Percentiles rank a stretch among this genome's conserved stretches.
phyloP scores from a whole-genome alignment of 1,140 invertebrate species.

The Heterodera carotae region DNA sequence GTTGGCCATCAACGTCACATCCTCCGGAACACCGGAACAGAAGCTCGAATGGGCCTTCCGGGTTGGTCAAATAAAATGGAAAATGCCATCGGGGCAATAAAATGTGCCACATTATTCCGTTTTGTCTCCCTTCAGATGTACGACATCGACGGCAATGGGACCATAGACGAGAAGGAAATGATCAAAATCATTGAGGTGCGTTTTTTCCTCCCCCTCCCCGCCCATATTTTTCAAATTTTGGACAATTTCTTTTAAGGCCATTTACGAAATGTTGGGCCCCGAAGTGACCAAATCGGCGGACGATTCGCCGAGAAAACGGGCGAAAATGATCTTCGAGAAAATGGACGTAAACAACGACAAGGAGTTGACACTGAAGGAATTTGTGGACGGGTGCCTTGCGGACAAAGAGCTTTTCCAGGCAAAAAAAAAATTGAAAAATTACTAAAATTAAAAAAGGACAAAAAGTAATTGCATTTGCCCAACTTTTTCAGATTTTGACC shows the following conservation, averaged over 20 bases:
- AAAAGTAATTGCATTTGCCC: neutral
- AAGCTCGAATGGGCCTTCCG: conserved; percentile 97
- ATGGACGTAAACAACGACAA: conserved; percentile 99
- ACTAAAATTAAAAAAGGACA: conserved; percentile 4
- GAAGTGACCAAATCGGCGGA: conserved; percentile 78
- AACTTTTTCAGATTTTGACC: conserved; percentile 52
- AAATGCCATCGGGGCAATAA: neutral
- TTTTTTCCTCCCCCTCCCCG: too few species aligned
- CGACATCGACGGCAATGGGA: conserved; percentile 96
- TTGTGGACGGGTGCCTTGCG: conserved; percentile 95
- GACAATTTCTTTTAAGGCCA: conserved; percentile 75
- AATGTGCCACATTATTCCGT: too few species aligned
- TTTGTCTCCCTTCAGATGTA: conserved; percentile 70
- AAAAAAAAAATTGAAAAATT: neutral
- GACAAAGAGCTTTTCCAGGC: conserved; percentile 72
- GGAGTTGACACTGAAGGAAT: conserved; percentile 95
- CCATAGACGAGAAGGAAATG: conserved; percentile 89
- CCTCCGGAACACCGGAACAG: conserved; percentile 92
- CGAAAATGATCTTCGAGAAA: conserved; percentile 97
- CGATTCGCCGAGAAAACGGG: conserved; percentile 82
- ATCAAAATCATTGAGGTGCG: conserved; percentile 72
- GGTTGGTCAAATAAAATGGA: conserved; percentile 6
- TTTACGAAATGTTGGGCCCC: conserved; percentile 83
- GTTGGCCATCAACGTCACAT: conserved; percentile 95
- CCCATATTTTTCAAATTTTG: conserved; percentile 15